Evolutionary conservation across 2,797 vertebrate species (phyloP).

Genomic region (Dryobates pubescens): DNA sequence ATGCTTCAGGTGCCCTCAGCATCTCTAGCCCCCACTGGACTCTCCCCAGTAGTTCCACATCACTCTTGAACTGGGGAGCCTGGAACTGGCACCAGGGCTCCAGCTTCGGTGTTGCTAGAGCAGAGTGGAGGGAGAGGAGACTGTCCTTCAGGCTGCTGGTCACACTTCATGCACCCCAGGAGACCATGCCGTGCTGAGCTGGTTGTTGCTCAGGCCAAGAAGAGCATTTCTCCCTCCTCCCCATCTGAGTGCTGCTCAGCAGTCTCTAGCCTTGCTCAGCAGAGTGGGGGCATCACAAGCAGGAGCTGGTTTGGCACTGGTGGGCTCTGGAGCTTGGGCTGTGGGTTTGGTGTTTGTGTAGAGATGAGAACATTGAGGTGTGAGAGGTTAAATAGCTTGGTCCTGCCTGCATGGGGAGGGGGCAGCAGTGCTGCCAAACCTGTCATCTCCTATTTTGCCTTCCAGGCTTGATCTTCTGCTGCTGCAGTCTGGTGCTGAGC

Average conservation of each 20-base stretch:
- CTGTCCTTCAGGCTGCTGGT: too few species aligned
- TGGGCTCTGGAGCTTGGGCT: neutral
- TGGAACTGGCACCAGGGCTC: too few species aligned
- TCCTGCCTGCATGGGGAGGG: neutral
- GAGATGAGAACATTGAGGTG: neutral
- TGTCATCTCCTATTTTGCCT: neutral
- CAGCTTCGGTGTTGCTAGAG: too few species aligned
- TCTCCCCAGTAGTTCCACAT: too few species aligned
- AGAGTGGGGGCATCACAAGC: accelerated
- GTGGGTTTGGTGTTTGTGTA: neutral
- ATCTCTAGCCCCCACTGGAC: too few species aligned
- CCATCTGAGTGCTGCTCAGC: accelerated
- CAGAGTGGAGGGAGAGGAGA: too few species aligned
- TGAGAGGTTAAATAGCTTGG: neutral
- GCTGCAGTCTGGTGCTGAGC: neutral
- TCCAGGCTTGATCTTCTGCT: neutral
- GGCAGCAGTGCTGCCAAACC: neutral
- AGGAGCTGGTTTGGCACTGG: neutral
- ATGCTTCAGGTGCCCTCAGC: too few species aligned
- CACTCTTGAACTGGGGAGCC: too few species aligned
- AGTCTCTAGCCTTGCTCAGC: neutral
- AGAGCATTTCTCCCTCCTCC: neutral
- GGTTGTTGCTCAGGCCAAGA: neutral
- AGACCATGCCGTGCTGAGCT: neutral
- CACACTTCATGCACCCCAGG: too few species aligned